Conservation (phyloP, 2,888 invertebrate genomes). For the Apoda limacodes region DNA sequence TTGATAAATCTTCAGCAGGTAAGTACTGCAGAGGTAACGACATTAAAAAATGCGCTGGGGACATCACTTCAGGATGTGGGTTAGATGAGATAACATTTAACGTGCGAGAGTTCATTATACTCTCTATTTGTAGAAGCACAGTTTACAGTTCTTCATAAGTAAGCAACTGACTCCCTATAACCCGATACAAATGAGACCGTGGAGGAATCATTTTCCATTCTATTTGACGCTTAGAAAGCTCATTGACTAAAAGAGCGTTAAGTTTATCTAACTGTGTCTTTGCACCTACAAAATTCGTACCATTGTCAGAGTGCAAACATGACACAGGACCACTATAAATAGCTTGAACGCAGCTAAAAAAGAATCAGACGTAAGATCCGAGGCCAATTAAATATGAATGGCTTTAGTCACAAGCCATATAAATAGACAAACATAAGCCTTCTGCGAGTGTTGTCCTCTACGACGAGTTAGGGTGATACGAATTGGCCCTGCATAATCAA, state of each 20-base stretch:
- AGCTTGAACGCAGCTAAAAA: slow-evolving; percentile 4
- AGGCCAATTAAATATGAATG: slow-evolving; percentile 1
- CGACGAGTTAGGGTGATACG: too few species aligned
- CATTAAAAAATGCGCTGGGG: slow-evolving; percentile 3
- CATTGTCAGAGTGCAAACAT: too few species aligned
- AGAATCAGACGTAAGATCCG: slow-evolving; percentile 3
- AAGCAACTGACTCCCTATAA: too few species aligned
- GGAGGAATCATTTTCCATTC: slow-evolving; percentile 7
- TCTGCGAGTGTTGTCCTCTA: too few species aligned
- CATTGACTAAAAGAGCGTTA: too few species aligned
- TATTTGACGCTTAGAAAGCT: too few species aligned
- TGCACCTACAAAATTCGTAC: too few species aligned
- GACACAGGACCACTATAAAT: slow-evolving; percentile 3
- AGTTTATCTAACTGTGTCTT: too few species aligned
- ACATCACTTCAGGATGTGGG: slow-evolving; percentile 1
- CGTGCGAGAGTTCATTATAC: slow-evolving; percentile 1
- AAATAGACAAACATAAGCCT: too few species aligned
- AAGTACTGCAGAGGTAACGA: slow-evolving; percentile 1
- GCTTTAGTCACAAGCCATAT: slow-evolving; percentile 3
- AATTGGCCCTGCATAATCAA: too few species aligned
- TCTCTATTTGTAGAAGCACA: slow-evolving; percentile 5
- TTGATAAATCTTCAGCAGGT: too few species aligned
- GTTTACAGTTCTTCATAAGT: too few species aligned
- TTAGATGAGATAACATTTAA: not conserved
- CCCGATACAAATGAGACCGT: slow-evolving; percentile 3